Evolutionary conservation across 2,888 invertebrate genomes (phyloP).

Genomic region (Antheraea assamensis): DNA sequence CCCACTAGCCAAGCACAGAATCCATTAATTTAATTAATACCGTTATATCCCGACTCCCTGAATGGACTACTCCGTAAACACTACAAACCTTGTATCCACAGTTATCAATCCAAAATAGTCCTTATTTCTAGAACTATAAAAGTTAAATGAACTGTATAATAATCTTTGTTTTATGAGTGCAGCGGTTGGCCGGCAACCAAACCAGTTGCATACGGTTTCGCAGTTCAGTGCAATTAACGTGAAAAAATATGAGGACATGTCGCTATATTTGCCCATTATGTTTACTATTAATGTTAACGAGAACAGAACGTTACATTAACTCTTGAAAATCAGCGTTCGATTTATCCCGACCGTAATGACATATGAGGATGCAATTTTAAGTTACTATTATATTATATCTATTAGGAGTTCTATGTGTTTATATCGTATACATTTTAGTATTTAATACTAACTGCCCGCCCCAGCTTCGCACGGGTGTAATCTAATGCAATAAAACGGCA

Average conservation of each 20-base stretch:
- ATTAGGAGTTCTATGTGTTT: too few species aligned
- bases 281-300: slow-evolving; percentile 9
- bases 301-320: background rate
- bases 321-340: slow-evolving; percentile 6
- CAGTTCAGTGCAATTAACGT: slow-evolving; percentile 42
- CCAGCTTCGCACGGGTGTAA: too few species aligned
- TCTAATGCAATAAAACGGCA: too few species aligned
- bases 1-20: slow-evolving; percentile 28
- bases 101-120: background rate
- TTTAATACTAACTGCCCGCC: too few species aligned
- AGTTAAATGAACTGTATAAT: slow-evolving; percentile 8
- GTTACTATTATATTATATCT: too few species aligned
- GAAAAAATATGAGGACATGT: slow-evolving; percentile 37
- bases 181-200: slow-evolving; percentile 37
- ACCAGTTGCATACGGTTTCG: slow-evolving; percentile 34
- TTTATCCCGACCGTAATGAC: background rate
- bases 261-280: slow-evolving; percentile 5
- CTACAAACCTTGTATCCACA: slow-evolving; percentile 17
- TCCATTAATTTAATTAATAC: slow-evolving; percentile 51
- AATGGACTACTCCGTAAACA: slow-evolving; percentile 33
- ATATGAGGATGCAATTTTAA: too few species aligned
- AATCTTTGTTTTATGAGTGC: slow-evolving; percentile 23
- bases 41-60: slow-evolving; percentile 34
- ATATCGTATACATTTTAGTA: too few species aligned
- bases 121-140: background rate